A percentile compares a stretch with the other conserved stretches of the same genome.
These are phyloP conservation scores for Melospiza melodia DNA, from an alignment of 2,113 vertebrate species.

Conservation along the genomic window DNA sequence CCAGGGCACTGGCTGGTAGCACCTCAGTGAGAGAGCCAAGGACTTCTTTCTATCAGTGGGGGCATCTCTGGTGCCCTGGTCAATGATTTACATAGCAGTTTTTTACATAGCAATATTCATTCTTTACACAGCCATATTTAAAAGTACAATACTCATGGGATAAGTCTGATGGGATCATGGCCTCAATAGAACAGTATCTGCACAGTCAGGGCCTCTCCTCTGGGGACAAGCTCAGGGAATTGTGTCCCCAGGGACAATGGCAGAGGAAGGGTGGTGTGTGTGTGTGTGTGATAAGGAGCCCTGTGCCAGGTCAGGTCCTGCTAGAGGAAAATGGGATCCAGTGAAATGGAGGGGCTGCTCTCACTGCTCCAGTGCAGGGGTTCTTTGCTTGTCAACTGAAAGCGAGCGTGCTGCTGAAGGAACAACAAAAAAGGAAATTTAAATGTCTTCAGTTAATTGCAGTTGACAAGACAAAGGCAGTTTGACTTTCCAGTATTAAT, in stretches of 20 bases:
- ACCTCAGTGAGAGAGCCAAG: not conserved
- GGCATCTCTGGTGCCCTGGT: not conserved
- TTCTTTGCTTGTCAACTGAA: not conserved
- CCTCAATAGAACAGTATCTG: not conserved
- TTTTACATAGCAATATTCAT: too few relatives aligned
- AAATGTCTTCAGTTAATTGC: slow-evolving; percentile 69
- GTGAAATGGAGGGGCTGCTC: not conserved
- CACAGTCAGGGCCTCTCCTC: not conserved
- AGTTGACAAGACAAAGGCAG: slow-evolving; percentile 75
- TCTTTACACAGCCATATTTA: not conserved
- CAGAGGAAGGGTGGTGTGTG: not conserved
- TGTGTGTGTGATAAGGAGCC: not conserved
- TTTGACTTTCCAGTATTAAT: slow-evolving; percentile 79
- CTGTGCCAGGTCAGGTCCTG: not conserved
- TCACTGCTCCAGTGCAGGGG: not conserved
- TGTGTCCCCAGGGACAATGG: accelerated
- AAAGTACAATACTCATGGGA: not conserved
- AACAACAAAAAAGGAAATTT: not conserved
- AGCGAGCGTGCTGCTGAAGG: not conserved
- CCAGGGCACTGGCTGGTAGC: not conserved
- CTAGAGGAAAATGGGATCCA: not conserved
- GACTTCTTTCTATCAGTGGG: not conserved
- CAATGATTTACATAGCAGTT: not conserved
- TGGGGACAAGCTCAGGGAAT: not conserved
- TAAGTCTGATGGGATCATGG: not conserved